These are phyloP conservation scores for Hydropsyche betteni DNA, from an alignment of 2,888 invertebrate species.

Conservation along the genomic window DNA sequence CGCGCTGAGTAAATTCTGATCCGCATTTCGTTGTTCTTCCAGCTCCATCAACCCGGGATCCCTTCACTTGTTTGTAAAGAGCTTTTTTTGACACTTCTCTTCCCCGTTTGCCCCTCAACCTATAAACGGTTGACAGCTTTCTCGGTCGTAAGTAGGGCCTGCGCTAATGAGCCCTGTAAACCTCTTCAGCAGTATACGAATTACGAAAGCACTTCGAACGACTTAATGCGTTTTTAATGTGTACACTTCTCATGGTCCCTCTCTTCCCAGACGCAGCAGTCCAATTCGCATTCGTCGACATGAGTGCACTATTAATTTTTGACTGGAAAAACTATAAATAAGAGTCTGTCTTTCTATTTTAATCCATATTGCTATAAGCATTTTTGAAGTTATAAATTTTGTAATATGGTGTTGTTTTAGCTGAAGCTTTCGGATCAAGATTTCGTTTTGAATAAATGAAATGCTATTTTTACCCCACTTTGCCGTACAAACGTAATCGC, in stretches of 20 bases:
- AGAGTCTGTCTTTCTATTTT: background rate
- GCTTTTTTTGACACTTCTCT: slow-evolving; percentile 22
- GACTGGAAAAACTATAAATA: no score
- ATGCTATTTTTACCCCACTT: slow-evolving; percentile 30
- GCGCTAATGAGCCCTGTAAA: slow-evolving; percentile 37
- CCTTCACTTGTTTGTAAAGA: background rate
- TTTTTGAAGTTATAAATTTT: background rate
- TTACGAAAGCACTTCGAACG: slow-evolving; percentile 42
- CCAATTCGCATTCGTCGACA: background rate
- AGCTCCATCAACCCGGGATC: slow-evolving; percentile 8
- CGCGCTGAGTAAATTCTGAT: no score
- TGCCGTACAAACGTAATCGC: slow-evolving; percentile 18
- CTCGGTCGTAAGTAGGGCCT: slow-evolving; percentile 9
- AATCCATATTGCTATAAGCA: background rate
- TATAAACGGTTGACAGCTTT: slow-evolving; percentile 29
- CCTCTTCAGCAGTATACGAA: slow-evolving; percentile 30
- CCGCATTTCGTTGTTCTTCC: background rate
- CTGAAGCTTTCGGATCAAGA: slow-evolving; percentile 18
- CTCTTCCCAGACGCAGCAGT: background rate
- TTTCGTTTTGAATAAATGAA: slow-evolving; percentile 29
- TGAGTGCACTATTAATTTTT: slow-evolving; percentile 6
- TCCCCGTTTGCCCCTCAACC: background rate
- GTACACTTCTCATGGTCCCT: slow-evolving; percentile 12
- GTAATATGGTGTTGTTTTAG: background rate
- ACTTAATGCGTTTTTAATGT: slow-evolving; percentile 46